Percentiles rank a stretch among this genome's conserved stretches.
Evolutionary conservation across 2,888 invertebrate species (phyloP).

Genomic region (Allolobophora icterica): DNA sequence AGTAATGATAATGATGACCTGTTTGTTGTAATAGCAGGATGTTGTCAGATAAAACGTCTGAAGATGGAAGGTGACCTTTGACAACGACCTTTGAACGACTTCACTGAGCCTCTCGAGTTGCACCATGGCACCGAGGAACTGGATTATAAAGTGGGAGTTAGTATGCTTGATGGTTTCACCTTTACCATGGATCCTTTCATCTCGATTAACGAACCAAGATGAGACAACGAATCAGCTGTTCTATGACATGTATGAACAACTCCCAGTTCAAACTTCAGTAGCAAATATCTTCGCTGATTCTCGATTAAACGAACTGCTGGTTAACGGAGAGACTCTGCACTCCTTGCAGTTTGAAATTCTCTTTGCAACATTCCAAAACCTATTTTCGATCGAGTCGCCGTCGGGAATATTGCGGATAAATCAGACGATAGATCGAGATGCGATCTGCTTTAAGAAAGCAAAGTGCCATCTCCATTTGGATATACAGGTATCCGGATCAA

Average conservation of each 20-base stretch:
- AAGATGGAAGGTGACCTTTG: slow-evolving; percentile 12
- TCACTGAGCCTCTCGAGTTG: not conserved
- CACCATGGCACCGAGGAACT: not conserved
- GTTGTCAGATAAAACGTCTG: not conserved
- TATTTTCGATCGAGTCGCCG: slow-evolving; percentile 12
- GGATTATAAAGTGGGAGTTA: not conserved
- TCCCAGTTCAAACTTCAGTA: not conserved
- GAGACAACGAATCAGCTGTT: not conserved
- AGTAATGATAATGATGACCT: not conserved
- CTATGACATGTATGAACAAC: not conserved
- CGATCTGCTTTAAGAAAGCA: slow-evolving; percentile 27
- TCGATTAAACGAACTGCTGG: not conserved
- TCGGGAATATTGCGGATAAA: not conserved
- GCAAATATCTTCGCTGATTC: not conserved
- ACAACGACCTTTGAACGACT: not conserved
- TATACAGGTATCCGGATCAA: slow-evolving; percentile 30
- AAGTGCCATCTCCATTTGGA: slow-evolving; percentile 36
- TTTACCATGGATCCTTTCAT: not conserved
- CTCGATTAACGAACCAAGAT: not conserved
- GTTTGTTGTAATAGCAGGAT: not conserved
- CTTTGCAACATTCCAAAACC: not conserved
- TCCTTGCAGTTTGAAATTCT: slow-evolving; percentile 9
- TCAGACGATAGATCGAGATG: slow-evolving; percentile 33
- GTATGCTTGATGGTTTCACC: not conserved
- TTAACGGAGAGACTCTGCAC: not conserved